These are phyloP conservation scores for Uropsilus gracilis DNA, from an alignment of 2,113 vertebrate species.

Conservation along the genomic window DNA sequence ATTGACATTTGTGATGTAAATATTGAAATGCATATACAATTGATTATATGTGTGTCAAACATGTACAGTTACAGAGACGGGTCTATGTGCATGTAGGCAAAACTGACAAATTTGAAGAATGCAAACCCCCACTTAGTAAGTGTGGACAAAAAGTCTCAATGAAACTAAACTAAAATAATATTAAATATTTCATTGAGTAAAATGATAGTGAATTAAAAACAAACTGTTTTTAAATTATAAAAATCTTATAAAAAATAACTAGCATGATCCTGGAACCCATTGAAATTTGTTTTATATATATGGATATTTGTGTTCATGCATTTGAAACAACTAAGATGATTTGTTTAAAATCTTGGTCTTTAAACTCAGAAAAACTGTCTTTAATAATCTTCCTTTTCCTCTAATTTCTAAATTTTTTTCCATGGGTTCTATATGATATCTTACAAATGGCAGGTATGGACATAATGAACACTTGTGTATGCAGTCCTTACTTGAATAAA, in stretches of 20 bases:
- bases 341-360: neutral
- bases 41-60: neutral
- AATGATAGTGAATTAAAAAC: neutral
- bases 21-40: neutral
- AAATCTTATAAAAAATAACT: slow-evolving; percentile 8
- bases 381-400: neutral
- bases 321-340: neutral
- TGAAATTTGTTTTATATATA: neutral
- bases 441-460: neutral
- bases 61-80: neutral
- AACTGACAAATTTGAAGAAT: slow-evolving; percentile 23
- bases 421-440: neutral
- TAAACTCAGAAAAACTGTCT: neutral
- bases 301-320: neutral
- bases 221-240: too few relatives aligned
- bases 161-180: neutral
- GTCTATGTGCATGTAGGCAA: neutral
- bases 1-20: neutral
- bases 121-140: neutral
- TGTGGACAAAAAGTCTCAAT: neutral
- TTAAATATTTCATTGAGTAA: neutral
- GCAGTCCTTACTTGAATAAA: neutral
- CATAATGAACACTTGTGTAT: neutral
- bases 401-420: neutral
- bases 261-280: neutral